These are phyloP conservation scores for Drosophila meridionalis DNA, from an alignment of 2,888 invertebrate genomes.

Conservation along the genomic window DNA sequence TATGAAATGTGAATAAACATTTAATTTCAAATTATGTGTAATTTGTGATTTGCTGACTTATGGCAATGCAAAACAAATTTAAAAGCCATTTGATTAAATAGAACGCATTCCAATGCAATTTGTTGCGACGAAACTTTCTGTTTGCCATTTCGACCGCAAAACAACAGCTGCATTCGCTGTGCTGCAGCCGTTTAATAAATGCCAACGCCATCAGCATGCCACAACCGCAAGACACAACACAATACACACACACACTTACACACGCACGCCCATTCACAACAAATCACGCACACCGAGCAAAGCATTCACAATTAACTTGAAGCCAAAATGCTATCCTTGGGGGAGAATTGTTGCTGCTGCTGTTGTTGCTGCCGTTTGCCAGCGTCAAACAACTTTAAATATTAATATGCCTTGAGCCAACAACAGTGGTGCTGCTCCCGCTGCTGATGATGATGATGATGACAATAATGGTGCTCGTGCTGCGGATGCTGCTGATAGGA, in stretches of 20 bases:
- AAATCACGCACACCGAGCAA: conserved; percentile 65
- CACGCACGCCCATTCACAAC: conserved; percentile 61
- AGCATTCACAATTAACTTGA: conserved; percentile 73
- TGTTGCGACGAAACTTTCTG: conserved; percentile 17
- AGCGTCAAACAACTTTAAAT: conserved; percentile 71
- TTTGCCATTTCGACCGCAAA: conserved; percentile 35
- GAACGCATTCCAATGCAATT: conserved; percentile 13
- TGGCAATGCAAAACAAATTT: not conserved
- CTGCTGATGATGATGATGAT: conserved; percentile 31
- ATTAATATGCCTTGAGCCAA: conserved; percentile 70
- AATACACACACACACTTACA: conserved; percentile 24
- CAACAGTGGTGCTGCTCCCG: conserved; percentile 27
- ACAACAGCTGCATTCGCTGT: conserved; percentile 44
- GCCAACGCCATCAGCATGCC: conserved; percentile 45
- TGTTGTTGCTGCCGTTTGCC: conserved; percentile 18
- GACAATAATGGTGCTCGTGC: conserved; percentile 39
- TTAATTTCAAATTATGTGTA: not conserved
- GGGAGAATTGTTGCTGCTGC: conserved; percentile 30
- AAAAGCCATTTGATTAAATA: not conserved
- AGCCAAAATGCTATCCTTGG: conserved; percentile 75
- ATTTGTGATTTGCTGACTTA: conserved; percentile 18
- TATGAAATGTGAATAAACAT: conserved; percentile 1
- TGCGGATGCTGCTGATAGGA: conserved; percentile 42
- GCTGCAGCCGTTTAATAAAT: conserved; percentile 48
- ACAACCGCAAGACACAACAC: conserved; percentile 49